These are phyloP conservation scores for Ennomos quercinarius DNA, from an alignment of 2,888 invertebrate genomes.

Conservation along the genomic window DNA sequence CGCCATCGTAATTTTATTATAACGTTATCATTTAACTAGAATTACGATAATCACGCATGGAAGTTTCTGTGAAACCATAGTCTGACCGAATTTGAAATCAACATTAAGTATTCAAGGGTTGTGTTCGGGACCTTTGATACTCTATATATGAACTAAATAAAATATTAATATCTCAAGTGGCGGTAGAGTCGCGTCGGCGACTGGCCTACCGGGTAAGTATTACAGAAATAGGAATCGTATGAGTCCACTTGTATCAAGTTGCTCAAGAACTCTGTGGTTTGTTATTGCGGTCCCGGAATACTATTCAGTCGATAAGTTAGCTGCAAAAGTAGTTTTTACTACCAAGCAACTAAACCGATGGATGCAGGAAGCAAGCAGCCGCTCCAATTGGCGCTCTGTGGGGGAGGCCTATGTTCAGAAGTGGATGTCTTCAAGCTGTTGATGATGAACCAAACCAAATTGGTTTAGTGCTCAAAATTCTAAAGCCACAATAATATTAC, in stretches of 20 bases:
- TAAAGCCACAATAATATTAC: too few species aligned
- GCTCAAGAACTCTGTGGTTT: constrained; percentile 47
- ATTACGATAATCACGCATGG: constrained; percentile 19
- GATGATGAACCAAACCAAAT: too few species aligned
- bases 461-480: too few species aligned
- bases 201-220: constrained; percentile 1
- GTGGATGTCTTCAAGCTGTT: too few species aligned
- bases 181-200: constrained; percentile 6
- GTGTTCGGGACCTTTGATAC: constrained; percentile 12
- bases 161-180: constrained; percentile 36
- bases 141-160: constrained; percentile 10
- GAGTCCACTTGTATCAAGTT: constrained; percentile 49
- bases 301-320: constrained; percentile 33
- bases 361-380: too few species aligned
- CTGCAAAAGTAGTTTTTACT: not conserved
- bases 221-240: constrained; percentile 51
- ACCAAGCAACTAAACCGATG: too few species aligned
- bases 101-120: constrained; percentile 21
- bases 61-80: constrained; percentile 13
- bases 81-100: constrained; percentile 20
- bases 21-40: constrained; percentile 17
- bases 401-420: too few species aligned
- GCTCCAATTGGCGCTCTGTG: too few species aligned
- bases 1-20: constrained; percentile 20
- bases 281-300: constrained; percentile 40